A percentile compares a stretch with the other conserved stretches of the same genome.
These are phyloP conservation scores for Syngnathoides biaculeatus DNA, from an alignment of 2,113 vertebrate species.

Conservation along the genomic window DNA sequence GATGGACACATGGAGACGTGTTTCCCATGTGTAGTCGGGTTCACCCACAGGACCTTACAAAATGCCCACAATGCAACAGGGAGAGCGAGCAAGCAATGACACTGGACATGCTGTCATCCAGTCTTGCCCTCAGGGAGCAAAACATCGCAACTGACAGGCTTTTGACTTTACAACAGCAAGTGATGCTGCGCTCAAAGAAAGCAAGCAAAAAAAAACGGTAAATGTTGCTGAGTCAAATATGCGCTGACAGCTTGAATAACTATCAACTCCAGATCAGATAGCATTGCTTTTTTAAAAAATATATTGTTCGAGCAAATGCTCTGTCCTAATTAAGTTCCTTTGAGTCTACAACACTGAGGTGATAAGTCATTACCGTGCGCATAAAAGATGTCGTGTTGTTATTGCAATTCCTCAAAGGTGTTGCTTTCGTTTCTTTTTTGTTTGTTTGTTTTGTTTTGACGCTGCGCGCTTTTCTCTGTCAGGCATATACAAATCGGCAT, in stretches of 20 bases:
- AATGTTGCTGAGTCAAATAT: slow-evolving; percentile 9
- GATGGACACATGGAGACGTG: slow-evolving; percentile 38
- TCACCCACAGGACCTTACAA: slow-evolving; percentile 27
- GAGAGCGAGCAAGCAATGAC: neutral
- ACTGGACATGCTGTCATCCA: neutral
- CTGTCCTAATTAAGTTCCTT: slow-evolving; percentile 1
- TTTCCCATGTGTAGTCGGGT: slow-evolving; percentile 27
- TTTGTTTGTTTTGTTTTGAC: slow-evolving; percentile 4
- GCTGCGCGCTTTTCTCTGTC: slow-evolving; percentile 10
- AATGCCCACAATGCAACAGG: slow-evolving; percentile 48
- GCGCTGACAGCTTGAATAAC: slow-evolving; percentile 10
- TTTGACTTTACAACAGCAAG: slow-evolving; percentile 5
- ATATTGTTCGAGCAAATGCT: slow-evolving; percentile 6
- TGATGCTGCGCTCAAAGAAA: slow-evolving; percentile 4
- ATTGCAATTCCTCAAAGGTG: slow-evolving; percentile 6
- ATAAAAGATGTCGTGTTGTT: slow-evolving; percentile 8
- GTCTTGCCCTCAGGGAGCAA: slow-evolving; percentile 13
- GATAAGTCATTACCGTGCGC: slow-evolving; percentile 6
- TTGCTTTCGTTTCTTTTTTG: no score
- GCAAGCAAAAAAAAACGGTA: neutral
- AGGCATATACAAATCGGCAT: slow-evolving; percentile 12
- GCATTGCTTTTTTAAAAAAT: neutral
- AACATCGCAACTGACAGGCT: slow-evolving; percentile 9
- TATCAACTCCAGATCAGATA: slow-evolving; percentile 7
- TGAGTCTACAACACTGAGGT: neutral